Evolutionary conservation across 2,888 invertebrate species (phyloP).

Genomic region (Tenthredo livida): DNA sequence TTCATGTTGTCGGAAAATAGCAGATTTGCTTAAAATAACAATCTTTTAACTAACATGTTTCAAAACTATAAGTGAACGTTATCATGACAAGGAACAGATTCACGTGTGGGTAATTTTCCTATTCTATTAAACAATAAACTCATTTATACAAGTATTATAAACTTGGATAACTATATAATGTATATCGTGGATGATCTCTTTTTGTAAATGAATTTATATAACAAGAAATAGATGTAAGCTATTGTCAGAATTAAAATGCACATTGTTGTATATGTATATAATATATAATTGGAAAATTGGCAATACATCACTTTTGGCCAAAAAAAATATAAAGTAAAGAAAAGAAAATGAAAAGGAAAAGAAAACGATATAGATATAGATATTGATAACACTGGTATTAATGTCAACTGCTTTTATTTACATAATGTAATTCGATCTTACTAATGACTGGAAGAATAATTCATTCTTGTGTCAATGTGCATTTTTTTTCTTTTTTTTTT

Average conservation of each 20-base stretch:
- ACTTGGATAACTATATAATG: slow-evolving; percentile 39
- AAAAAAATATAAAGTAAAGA: neutral
- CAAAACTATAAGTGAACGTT: neutral
- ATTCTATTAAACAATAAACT: slow-evolving; percentile 24
- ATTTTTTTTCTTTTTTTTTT: slow-evolving; percentile 54
- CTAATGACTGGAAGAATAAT: neutral
- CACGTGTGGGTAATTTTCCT: slow-evolving; percentile 21
- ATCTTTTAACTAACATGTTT: slow-evolving; percentile 16
- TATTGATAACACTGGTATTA: neutral
- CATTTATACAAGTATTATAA: slow-evolving; percentile 39
- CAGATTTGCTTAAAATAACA: slow-evolving; percentile 26
- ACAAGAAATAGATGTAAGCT: slow-evolving; percentile 31
- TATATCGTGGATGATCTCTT: slow-evolving; percentile 43
- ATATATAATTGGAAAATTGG: neutral
- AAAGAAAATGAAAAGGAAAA: neutral
- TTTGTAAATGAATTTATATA: slow-evolving; percentile 47
- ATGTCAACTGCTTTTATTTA: neutral
- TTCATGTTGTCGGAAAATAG: neutral
- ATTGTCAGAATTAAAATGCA: slow-evolving; percentile 44
- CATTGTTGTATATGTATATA: slow-evolving; percentile 23
- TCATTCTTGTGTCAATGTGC: slow-evolving; percentile 20
- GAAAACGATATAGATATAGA: neutral
- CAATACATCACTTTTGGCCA: neutral
- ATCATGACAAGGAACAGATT: slow-evolving; percentile 25
- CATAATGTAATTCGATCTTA: neutral